Evolutionary conservation across 2,888 invertebrate species (phyloP).

Genomic region (Mimas tiliae): DNA sequence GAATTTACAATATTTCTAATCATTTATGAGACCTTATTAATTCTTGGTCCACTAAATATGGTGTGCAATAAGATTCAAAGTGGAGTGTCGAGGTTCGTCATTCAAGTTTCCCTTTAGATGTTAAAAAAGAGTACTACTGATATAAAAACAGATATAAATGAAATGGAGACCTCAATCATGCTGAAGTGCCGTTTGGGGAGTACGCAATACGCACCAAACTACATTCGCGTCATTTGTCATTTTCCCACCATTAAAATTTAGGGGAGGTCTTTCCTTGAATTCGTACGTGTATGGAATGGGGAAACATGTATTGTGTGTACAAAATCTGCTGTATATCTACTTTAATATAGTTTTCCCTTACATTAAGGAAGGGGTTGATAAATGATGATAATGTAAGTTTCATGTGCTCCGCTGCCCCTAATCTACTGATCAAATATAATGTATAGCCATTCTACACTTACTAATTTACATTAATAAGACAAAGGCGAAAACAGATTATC

Average conservation of each 20-base stretch:
- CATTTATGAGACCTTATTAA: no score
- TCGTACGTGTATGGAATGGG: background rate
- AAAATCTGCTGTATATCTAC: background rate
- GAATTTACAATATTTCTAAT: no score
- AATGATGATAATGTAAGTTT: background rate
- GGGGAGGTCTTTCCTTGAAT: background rate
- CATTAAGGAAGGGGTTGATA: background rate
- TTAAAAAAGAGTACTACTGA: no score
- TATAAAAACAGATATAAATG: background rate
- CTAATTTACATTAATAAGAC: no score
- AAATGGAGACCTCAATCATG: background rate
- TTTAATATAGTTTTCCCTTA: background rate
- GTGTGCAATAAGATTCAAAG: no score
- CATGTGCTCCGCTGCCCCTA: no score
- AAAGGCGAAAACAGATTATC: no score
- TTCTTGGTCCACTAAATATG: no score
- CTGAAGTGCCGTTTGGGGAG: background rate
- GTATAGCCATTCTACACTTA: no score
- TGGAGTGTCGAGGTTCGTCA: no score
- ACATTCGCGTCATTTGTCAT: background rate
- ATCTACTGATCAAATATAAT: no score
- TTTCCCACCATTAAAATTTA: conserved; percentile 12
- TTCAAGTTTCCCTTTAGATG: no score
- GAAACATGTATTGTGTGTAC: background rate
- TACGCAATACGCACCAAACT: background rate